Percentiles rank a stretch among this genome's conserved stretches.
These are phyloP conservation scores for Oreocharis arfaki DNA, from an alignment of 2,113 vertebrate species.

Conservation along the genomic window DNA sequence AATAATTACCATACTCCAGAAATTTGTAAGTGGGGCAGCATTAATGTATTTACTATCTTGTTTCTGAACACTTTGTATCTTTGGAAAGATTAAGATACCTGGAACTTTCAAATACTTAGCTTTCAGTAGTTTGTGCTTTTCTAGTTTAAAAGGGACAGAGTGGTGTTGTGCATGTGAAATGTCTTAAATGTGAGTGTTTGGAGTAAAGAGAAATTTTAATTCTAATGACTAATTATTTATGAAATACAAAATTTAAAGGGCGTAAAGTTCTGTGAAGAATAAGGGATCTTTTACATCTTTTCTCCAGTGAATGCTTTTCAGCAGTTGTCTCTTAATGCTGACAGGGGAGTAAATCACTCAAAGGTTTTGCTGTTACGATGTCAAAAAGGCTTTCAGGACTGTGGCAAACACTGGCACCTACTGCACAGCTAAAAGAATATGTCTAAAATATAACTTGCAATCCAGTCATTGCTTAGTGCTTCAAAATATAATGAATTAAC, in stretches of 20 bases:
- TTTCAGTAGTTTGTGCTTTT: constrained; percentile 28
- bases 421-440: background rate
- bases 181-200: constrained; percentile 34
- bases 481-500: background rate
- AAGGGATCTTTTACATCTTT: background rate
- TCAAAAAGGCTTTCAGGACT: background rate
- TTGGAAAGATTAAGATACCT: background rate
- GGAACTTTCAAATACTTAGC: background rate
- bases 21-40: background rate
- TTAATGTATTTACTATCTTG: constrained; percentile 12
- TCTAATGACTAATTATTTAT: background rate
- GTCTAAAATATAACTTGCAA: background rate
- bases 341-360: background rate
- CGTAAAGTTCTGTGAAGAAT: background rate
- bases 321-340: background rate
- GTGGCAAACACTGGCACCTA: background rate
- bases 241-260: background rate
- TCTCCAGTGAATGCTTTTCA: background rate
- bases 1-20: background rate
- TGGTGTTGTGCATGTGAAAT: constrained; percentile 34
- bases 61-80: constrained; percentile 3
- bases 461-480: background rate
- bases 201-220: background rate
- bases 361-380: background rate
- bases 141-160: constrained; percentile 18